Conservation (phyloP, 2,113 vertebrate genomes). For the Phyllopteryx taeniolatus region DNA sequence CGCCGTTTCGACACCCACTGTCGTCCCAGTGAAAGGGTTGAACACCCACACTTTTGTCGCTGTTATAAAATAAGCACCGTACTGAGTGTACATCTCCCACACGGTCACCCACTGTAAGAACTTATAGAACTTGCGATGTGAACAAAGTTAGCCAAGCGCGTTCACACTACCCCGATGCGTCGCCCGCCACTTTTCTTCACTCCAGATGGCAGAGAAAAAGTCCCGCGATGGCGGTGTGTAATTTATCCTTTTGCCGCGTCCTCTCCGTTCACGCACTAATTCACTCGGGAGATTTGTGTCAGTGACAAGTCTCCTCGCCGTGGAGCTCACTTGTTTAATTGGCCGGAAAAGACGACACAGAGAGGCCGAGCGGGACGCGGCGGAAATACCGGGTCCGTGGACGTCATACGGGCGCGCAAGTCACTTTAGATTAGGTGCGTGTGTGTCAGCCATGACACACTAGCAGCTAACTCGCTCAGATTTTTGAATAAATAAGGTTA, state of each 20-base stretch:
- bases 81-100: background rate
- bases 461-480: background rate
- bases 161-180: slow-evolving; percentile 1
- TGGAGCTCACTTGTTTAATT: slow-evolving; percentile 4
- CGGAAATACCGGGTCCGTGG: background rate
- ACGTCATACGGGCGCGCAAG: background rate
- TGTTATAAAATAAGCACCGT: background rate
- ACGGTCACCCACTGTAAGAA: background rate
- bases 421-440: background rate
- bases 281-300: slow-evolving; percentile 2
- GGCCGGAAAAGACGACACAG: slow-evolving; percentile 9
- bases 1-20: background rate
- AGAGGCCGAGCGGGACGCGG: slow-evolving; percentile 1
- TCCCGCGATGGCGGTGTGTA: background rate
- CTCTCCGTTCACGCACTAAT: slow-evolving; percentile 7
- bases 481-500: background rate
- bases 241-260: slow-evolving; percentile 1
- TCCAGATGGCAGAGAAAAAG: slow-evolving; percentile 6
- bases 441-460: background rate
- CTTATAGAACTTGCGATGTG: slow-evolving; percentile 4
- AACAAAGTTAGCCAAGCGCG: background rate
- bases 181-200: background rate
- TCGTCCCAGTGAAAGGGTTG: background rate
- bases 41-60: background rate
- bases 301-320: slow-evolving; percentile 6